These are phyloP conservation scores for Chloropsis cyanopogon DNA, from an alignment of 2,113 vertebrate genomes.

Conservation along the genomic window DNA sequence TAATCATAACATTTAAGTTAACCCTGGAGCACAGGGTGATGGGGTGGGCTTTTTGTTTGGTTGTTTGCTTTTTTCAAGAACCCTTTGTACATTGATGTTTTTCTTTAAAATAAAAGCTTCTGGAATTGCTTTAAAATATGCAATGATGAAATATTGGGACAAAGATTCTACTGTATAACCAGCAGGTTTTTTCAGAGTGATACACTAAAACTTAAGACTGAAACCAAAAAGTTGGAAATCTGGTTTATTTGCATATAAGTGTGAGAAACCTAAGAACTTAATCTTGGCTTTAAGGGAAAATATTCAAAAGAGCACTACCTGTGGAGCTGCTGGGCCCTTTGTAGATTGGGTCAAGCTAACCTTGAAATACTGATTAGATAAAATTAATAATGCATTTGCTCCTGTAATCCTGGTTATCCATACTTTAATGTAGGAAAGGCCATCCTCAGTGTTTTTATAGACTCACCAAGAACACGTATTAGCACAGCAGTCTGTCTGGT, in stretches of 20 bases:
- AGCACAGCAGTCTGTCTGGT: slow-evolving; percentile 63
- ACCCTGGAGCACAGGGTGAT: not conserved
- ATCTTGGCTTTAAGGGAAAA: not conserved
- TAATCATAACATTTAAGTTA: not conserved
- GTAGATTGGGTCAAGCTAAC: not conserved
- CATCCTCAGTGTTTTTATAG: slow-evolving; percentile 40
- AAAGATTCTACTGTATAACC: not conserved
- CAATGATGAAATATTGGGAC: not conserved
- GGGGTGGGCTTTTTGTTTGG: accelerated
- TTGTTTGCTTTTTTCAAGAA: not conserved
- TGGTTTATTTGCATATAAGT: not conserved
- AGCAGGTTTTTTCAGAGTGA: not conserved
- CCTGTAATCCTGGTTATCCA: not conserved
- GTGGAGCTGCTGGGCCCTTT: not conserved
- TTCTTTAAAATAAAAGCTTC: not conserved
- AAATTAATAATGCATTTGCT: slow-evolving; percentile 32
- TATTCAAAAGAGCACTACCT: not conserved
- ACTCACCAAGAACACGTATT: slow-evolving; percentile 49
- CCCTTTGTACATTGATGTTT: not conserved
- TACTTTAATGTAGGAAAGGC: not conserved
- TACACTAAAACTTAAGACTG: not conserved
- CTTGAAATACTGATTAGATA: slow-evolving; percentile 23
- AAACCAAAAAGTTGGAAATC: not conserved
- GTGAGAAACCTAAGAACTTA: not conserved
- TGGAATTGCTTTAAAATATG: not conserved